Evolutionary conservation across 2,888 invertebrate genomes (phyloP).

Genomic region (Thysanoteuthis rhombus): DNA sequence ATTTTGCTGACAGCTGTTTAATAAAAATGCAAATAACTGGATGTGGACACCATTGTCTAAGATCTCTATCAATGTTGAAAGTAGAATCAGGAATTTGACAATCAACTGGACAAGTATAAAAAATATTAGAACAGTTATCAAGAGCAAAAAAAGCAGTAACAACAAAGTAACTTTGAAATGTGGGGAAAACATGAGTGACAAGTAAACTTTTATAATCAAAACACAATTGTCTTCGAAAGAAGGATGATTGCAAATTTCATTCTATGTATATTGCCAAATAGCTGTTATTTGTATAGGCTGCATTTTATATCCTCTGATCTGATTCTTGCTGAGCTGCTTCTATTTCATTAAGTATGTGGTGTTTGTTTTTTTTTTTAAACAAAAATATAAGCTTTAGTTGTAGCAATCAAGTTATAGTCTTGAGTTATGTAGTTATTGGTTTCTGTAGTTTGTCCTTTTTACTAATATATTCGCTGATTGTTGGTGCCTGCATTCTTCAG

Average conservation of each 20-base stretch:
- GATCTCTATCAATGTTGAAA: constrained; percentile 23
- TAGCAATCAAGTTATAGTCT: too few relatives aligned
- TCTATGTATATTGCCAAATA: too few relatives aligned
- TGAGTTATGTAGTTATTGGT: too few relatives aligned
- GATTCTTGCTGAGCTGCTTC: neutral
- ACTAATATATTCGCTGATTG: too few relatives aligned
- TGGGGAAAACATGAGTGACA: neutral
- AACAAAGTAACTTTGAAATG: neutral
- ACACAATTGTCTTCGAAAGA: neutral
- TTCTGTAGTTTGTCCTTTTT: too few relatives aligned
- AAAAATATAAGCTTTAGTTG: too few relatives aligned
- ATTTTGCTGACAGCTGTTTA: neutral
- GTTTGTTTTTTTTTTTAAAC: neutral
- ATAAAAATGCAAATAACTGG: neutral
- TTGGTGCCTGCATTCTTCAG: too few relatives aligned
- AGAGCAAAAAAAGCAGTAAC: neutral
- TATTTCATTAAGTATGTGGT: neutral
- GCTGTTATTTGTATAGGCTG: neutral
- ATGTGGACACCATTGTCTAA: neutral
- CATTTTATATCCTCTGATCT: neutral
- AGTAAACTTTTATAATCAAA: neutral
- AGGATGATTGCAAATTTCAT: neutral
- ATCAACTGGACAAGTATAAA: neutral
- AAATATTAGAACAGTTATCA: neutral
- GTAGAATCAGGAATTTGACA: neutral